Percentiles rank a stretch among this genome's conserved stretches.
Conservation (phyloP, 2,888 invertebrate species). For the Noctua fimbriata region DNA sequence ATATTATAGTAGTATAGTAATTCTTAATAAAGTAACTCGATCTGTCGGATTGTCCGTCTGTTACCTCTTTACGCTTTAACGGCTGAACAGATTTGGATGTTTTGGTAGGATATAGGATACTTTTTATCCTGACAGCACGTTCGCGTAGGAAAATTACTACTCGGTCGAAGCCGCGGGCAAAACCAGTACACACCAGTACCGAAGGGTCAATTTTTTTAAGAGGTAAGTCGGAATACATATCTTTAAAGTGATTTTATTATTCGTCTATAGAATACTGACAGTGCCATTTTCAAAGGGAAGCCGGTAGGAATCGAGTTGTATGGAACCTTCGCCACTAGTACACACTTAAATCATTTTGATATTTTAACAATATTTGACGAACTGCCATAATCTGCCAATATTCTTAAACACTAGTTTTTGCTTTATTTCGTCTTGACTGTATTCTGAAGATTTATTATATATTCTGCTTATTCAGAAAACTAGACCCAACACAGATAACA, state of each 20-base stretch:
- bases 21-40: too few relatives aligned
- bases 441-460: neutral
- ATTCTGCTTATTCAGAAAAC: slow-evolving; percentile 4
- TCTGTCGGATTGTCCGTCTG: too few relatives aligned
- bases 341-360: neutral
- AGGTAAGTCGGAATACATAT: too few relatives aligned
- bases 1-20: too few relatives aligned
- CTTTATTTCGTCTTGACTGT: neutral
- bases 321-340: too few relatives aligned
- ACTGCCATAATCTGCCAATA: too few relatives aligned
- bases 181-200: too few relatives aligned
- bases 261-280: too few relatives aligned
- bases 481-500: neutral
- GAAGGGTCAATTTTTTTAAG: too few relatives aligned
- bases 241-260: too few relatives aligned
- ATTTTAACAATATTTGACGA: neutral
- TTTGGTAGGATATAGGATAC: neutral
- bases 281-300: too few relatives aligned
- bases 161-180: neutral
- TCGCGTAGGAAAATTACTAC: neutral
- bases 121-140: neutral
- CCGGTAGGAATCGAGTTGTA: too few relatives aligned
- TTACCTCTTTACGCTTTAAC: neutral
- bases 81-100: neutral
- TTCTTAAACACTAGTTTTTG: neutral